Evolutionary conservation across 2,888 invertebrate genomes (phyloP), one percentile per base, ranked within the genome.

Genomic region (Latrodectus hesperus): DNA sequence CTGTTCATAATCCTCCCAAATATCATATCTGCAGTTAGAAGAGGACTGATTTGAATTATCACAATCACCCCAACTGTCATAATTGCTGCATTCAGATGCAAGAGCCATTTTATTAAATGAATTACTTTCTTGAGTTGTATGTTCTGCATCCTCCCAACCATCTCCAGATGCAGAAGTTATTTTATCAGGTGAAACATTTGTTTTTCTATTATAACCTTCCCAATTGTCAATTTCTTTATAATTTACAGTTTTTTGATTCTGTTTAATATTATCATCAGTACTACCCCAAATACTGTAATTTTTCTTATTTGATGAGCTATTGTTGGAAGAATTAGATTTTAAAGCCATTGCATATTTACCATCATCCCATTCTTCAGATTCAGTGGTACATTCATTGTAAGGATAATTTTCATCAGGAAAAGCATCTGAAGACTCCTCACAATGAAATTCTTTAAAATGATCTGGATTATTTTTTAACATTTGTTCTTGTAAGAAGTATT

Each of bases 401-500:
- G 55, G 55, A 55, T 11, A 55, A 14, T 11, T 55, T 55, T 55
- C 16, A 55, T 14, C 3, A 55, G 55, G 55, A 55, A 16, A 55
- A 55, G 11, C 55, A 55, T 55, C 55, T 14, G 16, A 55, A 55
- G 12, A 14, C 11, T 55, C 55, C 55, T 14, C 55, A 55, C 55
- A 14, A 10, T 22, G 53, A 64, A 82, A 82, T 60, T 82, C 75
- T 26, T 26, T 16, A 14, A 75, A 82, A 17, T 38, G 14, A 17
- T 65, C 52, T 26, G 84, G 84, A 65, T 84, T 67, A 11, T 53
- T 12, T 38, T 64, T 52, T 10, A 84, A 51, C 1, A 84, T 16
- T 38, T 72, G n/a, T 52, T 38, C 71, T 52, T 84, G 84, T 22
- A 84, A 52, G 38, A 53, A 22, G 53, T 84, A 84, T 72, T 84